Evolutionary conservation across 64 coral and sea anemone genomes (phyloP), one percentile per base, ranked within the genome.

Genomic region (Actinia tenebrosa): DNA sequence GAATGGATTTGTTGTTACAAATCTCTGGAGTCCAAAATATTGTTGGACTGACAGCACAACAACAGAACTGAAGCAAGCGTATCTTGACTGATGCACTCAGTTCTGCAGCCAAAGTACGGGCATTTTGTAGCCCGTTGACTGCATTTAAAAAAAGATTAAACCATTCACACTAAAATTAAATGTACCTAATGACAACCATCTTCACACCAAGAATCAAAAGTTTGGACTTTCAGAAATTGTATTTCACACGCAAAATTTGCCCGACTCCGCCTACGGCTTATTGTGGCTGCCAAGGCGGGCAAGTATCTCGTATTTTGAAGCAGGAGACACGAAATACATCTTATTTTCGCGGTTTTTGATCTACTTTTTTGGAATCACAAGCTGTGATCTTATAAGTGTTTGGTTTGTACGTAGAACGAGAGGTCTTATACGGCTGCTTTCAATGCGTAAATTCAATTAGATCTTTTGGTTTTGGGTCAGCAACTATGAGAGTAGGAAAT

Each of bases 241-340:
- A 87, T 85, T 97, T 88, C 91, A 97, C 94, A 97, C 94, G 84
- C 88, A 82, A 84, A 80, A 92, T 93, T 89, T 88, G 18, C 44
- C 5, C 19, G 91, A 97, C 94, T 97, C 94, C 94, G 94, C 94
- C 94, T 97, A 84, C 92, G 75, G 82, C 91, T 87, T 85, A 88
- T 97, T 97, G 94, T 91, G 94, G 94, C 84, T 44, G 64, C 55
- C 86, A 72, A 92, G 94, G 94, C 94, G 94, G 94, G 94, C 93
- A 97, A 93, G 91, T 97, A 93, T 90, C 87, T 77, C 88, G 78
- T 66, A 68, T 93, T 78, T 71, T 55, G 86, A 97, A 82, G 94
- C 88, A 97, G 94, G 91, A 97, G 88, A 88, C 91, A 86, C 66
- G 71, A 19, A 87, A 80, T 88, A 90, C 81, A 89, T 92, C 91